Conservation (phyloP, 2,797 vertebrate genomes). For the Hemitrygon akajei region DNA sequence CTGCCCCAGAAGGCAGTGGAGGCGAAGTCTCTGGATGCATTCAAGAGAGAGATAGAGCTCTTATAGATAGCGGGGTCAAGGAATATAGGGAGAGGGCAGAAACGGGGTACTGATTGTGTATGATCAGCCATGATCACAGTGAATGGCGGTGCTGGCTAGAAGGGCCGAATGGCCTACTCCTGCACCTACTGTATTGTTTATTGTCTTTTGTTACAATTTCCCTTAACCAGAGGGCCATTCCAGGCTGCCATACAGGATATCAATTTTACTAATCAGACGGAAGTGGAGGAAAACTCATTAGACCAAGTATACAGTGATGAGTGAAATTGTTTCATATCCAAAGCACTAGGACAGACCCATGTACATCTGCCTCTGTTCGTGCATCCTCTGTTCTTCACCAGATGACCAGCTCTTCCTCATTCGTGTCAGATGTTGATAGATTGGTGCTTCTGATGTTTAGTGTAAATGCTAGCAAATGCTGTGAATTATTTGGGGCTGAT, state of each 20-base stretch:
- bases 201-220: not conserved
- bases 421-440: not conserved
- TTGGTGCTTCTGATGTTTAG: not conserved
- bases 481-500: not conserved
- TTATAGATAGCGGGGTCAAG: too few relatives aligned
- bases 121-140: too few relatives aligned
- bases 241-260: not conserved
- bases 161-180: too few relatives aligned
- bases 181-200: too few relatives aligned
- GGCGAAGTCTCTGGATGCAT: too few relatives aligned
- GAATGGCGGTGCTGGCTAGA: too few relatives aligned
- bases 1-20: too few relatives aligned
- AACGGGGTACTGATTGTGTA: too few relatives aligned
- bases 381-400: not conserved
- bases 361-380: not conserved
- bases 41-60: too few relatives aligned
- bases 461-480: not conserved
- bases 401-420: not conserved
- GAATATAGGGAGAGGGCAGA: too few relatives aligned
- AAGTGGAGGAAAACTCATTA: not conserved
- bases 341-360: not conserved
- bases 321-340: not conserved
- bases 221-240: not conserved
- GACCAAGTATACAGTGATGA: not conserved
- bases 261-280: not conserved